Evolutionary conservation across 2,113 vertebrate genomes (phyloP).

Genomic region (Numenius arquata): DNA sequence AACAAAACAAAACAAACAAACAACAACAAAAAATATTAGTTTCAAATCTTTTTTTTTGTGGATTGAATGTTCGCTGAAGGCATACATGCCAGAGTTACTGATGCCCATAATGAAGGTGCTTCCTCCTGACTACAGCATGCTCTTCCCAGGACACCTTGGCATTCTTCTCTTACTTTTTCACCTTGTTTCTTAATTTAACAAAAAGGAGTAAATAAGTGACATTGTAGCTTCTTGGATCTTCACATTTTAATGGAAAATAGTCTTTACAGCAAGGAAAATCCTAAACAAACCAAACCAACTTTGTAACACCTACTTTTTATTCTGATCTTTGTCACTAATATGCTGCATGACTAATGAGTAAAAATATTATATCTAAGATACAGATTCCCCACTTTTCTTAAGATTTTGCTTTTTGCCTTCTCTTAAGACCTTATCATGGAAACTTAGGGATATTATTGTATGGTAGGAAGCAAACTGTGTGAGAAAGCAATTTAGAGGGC

Average conservation of each 20-base stretch:
- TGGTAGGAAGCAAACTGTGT: background rate
- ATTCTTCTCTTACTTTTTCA: background rate
- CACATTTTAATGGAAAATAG: background rate
- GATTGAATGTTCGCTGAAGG: background rate
- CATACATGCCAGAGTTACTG: background rate
- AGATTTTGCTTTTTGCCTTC: background rate
- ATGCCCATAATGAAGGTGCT: background rate
- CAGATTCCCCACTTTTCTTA: background rate
- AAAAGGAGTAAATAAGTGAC: background rate
- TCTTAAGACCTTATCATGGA: background rate
- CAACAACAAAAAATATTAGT: background rate
- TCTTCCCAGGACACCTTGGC: background rate
- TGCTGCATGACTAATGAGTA: fast-evolving
- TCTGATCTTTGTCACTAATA: background rate
- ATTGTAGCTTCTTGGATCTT: background rate
- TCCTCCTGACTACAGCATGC: background rate
- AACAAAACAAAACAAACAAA: too few relatives aligned
- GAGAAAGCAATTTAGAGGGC: background rate
- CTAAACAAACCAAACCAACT: background rate
- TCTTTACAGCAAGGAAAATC: background rate
- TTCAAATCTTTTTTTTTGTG: background rate
- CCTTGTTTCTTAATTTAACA: background rate
- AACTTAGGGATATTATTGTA: background rate
- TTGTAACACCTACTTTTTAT: background rate
- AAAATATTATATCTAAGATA: background rate